Conservation (phyloP, 2,888 invertebrate genomes). For the Bellardia bayeri region DNA sequence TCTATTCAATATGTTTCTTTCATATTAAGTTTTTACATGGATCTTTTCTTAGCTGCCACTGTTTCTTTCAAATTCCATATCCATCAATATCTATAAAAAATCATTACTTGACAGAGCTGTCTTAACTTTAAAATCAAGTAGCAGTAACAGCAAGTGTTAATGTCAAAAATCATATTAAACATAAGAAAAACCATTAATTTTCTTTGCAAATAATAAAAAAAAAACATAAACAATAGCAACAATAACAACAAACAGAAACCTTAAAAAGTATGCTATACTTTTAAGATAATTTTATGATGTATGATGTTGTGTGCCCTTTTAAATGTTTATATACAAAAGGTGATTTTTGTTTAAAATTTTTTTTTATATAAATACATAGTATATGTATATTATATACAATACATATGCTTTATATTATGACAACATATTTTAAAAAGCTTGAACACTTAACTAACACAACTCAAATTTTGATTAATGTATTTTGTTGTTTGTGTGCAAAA, state of each 20-base stretch:
- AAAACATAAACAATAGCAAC: neutral
- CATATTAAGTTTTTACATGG: no score
- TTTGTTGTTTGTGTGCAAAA: neutral
- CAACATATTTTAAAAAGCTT: slow-evolving; percentile 42
- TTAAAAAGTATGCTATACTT: slow-evolving; percentile 19
- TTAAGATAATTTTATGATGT: slow-evolving; percentile 44
- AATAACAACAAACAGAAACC: neutral
- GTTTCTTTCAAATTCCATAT: neutral
- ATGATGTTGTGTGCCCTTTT: neutral
- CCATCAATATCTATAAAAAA: slow-evolving; percentile 14
- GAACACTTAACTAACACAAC: slow-evolving; percentile 11
- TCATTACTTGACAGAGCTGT: neutral
- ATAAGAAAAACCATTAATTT: slow-evolving; percentile 26
- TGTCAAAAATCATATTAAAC: slow-evolving; percentile 11
- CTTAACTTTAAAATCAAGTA: neutral
- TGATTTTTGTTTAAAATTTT: slow-evolving; percentile 32
- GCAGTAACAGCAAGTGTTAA: neutral
- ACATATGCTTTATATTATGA: neutral
- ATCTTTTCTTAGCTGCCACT: neutral
- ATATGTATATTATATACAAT: neutral
- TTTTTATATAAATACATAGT: neutral
- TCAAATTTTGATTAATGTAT: slow-evolving; percentile 48
- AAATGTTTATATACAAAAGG: neutral
- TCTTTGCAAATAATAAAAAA: neutral
- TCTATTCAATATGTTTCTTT: no score